Conservation (phyloP, 2,113 vertebrate species). For the Hipposideros armiger region DNA sequence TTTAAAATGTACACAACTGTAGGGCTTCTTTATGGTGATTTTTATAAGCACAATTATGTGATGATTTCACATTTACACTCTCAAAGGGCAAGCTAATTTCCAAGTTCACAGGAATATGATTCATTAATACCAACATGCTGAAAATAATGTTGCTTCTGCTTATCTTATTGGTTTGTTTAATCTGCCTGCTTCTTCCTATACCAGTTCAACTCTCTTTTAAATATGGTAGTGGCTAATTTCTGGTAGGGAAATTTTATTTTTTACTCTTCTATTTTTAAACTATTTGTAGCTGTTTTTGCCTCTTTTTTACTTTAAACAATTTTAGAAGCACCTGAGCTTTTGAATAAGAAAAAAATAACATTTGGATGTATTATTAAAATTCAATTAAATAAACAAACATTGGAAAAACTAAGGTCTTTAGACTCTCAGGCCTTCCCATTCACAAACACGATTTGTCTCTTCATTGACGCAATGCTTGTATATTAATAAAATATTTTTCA, state of each 20-base stretch:
- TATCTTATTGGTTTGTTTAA: not conserved
- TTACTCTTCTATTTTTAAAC: not conserved
- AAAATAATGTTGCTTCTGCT: not conserved
- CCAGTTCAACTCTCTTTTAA: not conserved
- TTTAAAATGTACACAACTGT: not conserved
- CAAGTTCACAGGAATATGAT: not conserved
- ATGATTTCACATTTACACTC: not conserved
- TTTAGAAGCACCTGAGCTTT: constrained; percentile 23
- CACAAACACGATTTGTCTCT: not conserved
- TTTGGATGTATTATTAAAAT: constrained; percentile 15
- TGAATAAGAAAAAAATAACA: constrained; percentile 4
- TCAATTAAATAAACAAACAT: constrained; percentile 35
- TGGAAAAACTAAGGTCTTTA: not conserved
- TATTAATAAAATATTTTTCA: constrained; percentile 4
- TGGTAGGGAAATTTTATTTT: not conserved
- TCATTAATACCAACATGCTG: not conserved
- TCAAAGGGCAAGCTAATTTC: not conserved
- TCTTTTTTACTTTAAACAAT: constrained; percentile 6
- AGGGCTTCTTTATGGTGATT: not conserved
- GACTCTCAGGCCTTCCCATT: not conserved
- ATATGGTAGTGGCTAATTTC: not conserved
- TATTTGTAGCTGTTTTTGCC: not conserved
- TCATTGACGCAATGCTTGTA: not conserved
- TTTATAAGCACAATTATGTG: not conserved
- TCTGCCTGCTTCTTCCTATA: not conserved